Evolutionary conservation across 1,140 invertebrate species (phyloP).

Genomic region (Nasonia vitripennis): DNA sequence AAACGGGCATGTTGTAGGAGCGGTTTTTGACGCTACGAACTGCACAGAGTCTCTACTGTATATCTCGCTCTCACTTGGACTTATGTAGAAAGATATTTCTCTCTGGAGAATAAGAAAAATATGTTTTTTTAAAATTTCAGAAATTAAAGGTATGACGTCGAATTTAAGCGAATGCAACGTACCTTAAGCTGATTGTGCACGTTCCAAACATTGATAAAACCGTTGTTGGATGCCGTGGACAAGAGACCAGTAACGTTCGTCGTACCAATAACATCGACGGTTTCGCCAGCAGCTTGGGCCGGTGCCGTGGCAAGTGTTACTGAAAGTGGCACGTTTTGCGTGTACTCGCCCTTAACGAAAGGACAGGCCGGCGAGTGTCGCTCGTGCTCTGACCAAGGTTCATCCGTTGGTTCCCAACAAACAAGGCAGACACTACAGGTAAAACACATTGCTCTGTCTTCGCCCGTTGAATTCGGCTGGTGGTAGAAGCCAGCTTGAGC

Average conservation of each 20-base stretch:
- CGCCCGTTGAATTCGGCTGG: constrained; percentile 90
- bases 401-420: constrained; percentile 96
- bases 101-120: constrained; percentile 59
- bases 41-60: constrained; percentile 70
- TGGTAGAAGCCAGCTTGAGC: constrained; percentile 97
- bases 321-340: constrained; percentile 94
- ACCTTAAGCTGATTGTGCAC: constrained; percentile 81
- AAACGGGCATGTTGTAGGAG: constrained; percentile 60
- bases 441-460: constrained; percentile 96
- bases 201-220: constrained; percentile 83
- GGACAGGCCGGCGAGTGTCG: constrained; percentile 94
- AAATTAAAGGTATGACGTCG: constrained; percentile 19
- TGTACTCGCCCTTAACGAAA: constrained; percentile 95
- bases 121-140: not conserved
- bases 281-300: constrained; percentile 79
- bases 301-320: constrained; percentile 92
- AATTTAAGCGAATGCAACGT: constrained; percentile 46
- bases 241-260: constrained; percentile 79
- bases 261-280: constrained; percentile 83
- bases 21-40: constrained; percentile 66
- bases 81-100: constrained; percentile 70
- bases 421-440: constrained; percentile 94
- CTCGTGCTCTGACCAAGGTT: constrained; percentile 97
- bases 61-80: constrained; percentile 65
- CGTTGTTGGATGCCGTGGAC: constrained; percentile 78